Base-by-base conservation (phyloP, 1,140 invertebrate genomes). In the Pseudobourletiella spinata region DNA sequence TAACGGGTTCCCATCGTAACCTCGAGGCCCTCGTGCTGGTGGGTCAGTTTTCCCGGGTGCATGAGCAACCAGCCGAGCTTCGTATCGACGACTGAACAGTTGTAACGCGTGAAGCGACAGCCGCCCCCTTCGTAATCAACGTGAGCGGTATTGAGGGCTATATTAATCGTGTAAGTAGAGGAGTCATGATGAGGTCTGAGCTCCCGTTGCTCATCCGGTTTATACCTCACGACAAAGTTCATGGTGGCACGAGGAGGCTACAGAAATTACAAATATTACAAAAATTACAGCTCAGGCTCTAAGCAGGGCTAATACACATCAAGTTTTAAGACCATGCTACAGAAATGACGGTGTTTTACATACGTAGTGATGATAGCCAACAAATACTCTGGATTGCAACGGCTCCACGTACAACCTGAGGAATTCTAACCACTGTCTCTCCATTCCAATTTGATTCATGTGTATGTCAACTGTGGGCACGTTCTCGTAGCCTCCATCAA, bases 391-490 rank as follows among this genome's bases (percentile, higher is more conserved):
- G n/a, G n/a, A n/a, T 75, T 98, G 94, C 50, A 98, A 77, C 0
- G 95, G 95, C 24, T 86, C 79, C n/a, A 98, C 86, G 74, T 91
- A 98, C 62, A 86, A 81, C 65, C 87, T 80, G 3, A 99, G 80
- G 67, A 99, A 89, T 71, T 88, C 82, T 16, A 98, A 76, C 91
- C 95, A 99, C 20, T 95, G 84, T 3, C 76, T 70, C 57, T 98
- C 93, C 68, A 88, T 83, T 1, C 86, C 87, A 46, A 99, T 85
- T 81, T 99, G 96, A 70, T 87, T 96, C 91, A 98, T 98, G 75
- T 99, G 96, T 73, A 98, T 98, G 75, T 99, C 96, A 26, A 94
- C 57, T 1, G 95, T 98, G 1, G 95, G 95, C n/a, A n/a, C n/a
- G n/a, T n/a, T 2, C n/a, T n/a, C n/a, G n/a, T n/a, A n/a, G n/a